Evolutionary conservation across 2,113 vertebrate species (phyloP), one percentile per base, ranked within the genome.

Genomic region (Corythaeola cristata): DNA sequence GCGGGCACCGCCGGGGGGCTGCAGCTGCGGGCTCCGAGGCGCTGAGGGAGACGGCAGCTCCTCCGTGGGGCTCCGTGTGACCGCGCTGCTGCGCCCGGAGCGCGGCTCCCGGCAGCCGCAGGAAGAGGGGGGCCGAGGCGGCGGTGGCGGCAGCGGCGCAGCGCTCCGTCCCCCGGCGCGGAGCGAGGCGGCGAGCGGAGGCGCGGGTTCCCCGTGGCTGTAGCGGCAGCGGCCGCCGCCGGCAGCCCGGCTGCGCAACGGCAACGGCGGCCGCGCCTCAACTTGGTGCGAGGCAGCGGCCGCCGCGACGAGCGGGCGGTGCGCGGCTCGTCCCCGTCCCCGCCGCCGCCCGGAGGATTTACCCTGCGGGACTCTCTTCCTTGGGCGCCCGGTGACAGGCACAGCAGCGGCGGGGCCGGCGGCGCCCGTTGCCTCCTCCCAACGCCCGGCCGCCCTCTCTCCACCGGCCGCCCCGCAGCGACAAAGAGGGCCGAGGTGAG

Each of bases 401-500:
- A 33, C 62, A 22, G 71, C 41, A 69, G 85, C 86, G 56, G 88
- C 39, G 74, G 85, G 85, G 85, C 69, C n/a, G 75, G 81, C 53
- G 21, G 59, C 24, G 24, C 41, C 60, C 53, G n/a, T 17, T 52
- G 64, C 49, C 47, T 75, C 21, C 27, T 53, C 33, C 23, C 66
- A 19, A 3, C 49, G 32, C 24, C 59, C 15, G 56, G n/a, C 39
- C 64, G 39, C 39, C 39, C 10, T 35, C 56, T 30, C 22, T 15
- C 47, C 72, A 28, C 37, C 59, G 71, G n/a, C 90, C 71, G 81
- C 87, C 90, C 78, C 28, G 62, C 88, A 72, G 79, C 69, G 30
- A 47, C 79, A 30, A 47, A 66, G 47, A 81, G 89, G 77, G 92
- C 82, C 75, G 93, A 95, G 95, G 90, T 89, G 76, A 95, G 95